Evolutionary conservation across 1,140 invertebrate genomes (phyloP).

Genomic region (Drosophila pruinosa): DNA sequence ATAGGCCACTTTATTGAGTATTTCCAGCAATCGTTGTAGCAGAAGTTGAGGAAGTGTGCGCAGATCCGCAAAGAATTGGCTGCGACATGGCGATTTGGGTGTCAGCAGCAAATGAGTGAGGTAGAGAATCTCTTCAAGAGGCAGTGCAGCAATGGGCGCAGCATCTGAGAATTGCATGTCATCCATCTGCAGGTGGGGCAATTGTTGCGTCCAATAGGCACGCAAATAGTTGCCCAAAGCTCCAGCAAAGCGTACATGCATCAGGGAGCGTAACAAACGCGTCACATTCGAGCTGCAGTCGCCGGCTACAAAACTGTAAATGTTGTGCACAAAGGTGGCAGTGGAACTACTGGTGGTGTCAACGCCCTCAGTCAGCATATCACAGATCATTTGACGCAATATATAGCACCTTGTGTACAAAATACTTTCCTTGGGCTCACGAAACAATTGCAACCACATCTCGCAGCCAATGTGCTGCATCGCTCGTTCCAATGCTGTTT

Average conservation of each 20-base stretch:
- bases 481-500: slow-evolving; percentile 37
- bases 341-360: neutral
- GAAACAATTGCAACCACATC: slow-evolving; percentile 53
- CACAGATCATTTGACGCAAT: slow-evolving; percentile 61
- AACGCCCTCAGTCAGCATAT: slow-evolving; percentile 30
- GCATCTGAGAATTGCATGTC: slow-evolving; percentile 31
- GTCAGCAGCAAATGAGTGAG: slow-evolving; percentile 54
- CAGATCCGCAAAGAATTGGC: slow-evolving; percentile 26
- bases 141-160: neutral
- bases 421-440: slow-evolving; percentile 42
- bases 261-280: slow-evolving; percentile 43
- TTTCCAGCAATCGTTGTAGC: slow-evolving; percentile 13
- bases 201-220: slow-evolving; percentile 39
- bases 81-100: slow-evolving; percentile 46
- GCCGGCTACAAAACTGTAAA: slow-evolving; percentile 37
- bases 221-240: slow-evolving; percentile 38
- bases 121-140: slow-evolving; percentile 43
- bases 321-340: slow-evolving; percentile 45
- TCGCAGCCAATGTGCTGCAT: slow-evolving; percentile 26
- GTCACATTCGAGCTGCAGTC: slow-evolving; percentile 13
- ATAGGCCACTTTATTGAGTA: slow-evolving; percentile 69
- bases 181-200: slow-evolving; percentile 47
- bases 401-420: slow-evolving; percentile 47
- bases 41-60: neutral
- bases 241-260: slow-evolving; percentile 32